A percentile compares a stretch with the other conserved stretches of the same genome.
phyloP scores from a whole-genome alignment of 2,888 invertebrate genomes.

The Drosophila falleni region DNA sequence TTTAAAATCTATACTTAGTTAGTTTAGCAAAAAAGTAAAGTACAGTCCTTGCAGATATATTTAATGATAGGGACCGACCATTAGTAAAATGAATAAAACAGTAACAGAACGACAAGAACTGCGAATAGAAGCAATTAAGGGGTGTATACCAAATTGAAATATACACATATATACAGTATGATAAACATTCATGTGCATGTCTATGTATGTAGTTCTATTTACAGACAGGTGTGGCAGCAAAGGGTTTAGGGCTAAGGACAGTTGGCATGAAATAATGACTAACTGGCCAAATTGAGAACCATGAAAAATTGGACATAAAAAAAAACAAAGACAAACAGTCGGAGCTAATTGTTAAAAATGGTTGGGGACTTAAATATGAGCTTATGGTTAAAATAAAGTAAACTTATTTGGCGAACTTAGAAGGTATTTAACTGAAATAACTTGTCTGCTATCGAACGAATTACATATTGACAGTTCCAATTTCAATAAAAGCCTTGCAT shows the following conservation, averaged over 20 bases:
- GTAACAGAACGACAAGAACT: neutral
- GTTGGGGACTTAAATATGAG: neutral
- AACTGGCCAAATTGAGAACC: slow-evolving; percentile 10
- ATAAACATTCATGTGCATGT: neutral
- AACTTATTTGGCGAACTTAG: slow-evolving; percentile 29
- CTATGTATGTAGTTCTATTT: slow-evolving; percentile 12
- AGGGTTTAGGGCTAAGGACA: slow-evolving; percentile 5
- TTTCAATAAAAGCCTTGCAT: slow-evolving; percentile 23
- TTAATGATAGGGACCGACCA: slow-evolving; percentile 32
- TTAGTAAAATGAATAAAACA: slow-evolving; percentile 18
- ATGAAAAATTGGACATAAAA: slow-evolving; percentile 17
- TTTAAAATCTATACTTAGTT: slow-evolving; percentile 3
- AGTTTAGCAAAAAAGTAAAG: slow-evolving; percentile 5
- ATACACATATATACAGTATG: neutral
- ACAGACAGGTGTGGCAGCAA: slow-evolving; percentile 41
- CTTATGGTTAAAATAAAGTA: slow-evolving; percentile 18
- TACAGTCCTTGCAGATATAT: slow-evolving; percentile 12
- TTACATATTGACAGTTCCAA: slow-evolving; percentile 22
- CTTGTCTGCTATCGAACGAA: slow-evolving; percentile 2
- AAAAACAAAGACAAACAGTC: neutral
- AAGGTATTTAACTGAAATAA: slow-evolving; percentile 19
- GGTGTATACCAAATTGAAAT: slow-evolving; percentile 1
- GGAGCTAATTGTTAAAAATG: slow-evolving; percentile 8
- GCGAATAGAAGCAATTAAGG: slow-evolving; percentile 9
- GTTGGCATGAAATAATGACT: slow-evolving; percentile 33